Conservation (phyloP, 2,797 vertebrate genomes). For the Falco columbarius region DNA sequence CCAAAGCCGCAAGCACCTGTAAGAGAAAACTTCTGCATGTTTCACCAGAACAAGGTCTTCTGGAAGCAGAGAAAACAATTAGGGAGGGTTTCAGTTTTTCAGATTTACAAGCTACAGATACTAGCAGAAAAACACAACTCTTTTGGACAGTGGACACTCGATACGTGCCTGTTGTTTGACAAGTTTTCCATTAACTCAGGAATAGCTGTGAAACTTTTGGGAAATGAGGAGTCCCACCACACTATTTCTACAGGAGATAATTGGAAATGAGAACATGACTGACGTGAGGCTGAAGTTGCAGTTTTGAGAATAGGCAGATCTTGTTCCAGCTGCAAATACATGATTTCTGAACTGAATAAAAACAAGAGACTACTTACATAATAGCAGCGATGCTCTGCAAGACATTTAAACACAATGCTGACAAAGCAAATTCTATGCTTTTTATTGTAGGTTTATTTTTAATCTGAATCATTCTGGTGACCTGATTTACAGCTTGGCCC, state of each 20-base stretch:
- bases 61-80: neutral
- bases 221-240: neutral
- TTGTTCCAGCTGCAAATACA: constrained; percentile 15
- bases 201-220: neutral
- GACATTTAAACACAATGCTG: constrained; percentile 22
- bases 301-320: neutral
- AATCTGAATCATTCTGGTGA: constrained; percentile 19
- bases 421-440: constrained; percentile 27
- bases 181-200: neutral
- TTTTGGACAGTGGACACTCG: neutral
- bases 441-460: constrained; percentile 41
- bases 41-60: neutral
- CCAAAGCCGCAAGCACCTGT: accelerated
- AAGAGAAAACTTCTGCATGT: neutral
- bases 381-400: constrained; percentile 25
- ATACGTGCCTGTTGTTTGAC: neutral
- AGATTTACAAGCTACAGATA: neutral
- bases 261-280: neutral
- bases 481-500: constrained; percentile 16
- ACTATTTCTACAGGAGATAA: neutral
- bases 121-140: neutral
- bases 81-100: neutral
- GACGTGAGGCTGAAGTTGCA: neutral
- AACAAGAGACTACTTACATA: constrained; percentile 35
- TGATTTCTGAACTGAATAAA: neutral